Evolutionary conservation across 2,797 vertebrate genomes (phyloP).

Genomic region (Babyrousa celebensis): DNA sequence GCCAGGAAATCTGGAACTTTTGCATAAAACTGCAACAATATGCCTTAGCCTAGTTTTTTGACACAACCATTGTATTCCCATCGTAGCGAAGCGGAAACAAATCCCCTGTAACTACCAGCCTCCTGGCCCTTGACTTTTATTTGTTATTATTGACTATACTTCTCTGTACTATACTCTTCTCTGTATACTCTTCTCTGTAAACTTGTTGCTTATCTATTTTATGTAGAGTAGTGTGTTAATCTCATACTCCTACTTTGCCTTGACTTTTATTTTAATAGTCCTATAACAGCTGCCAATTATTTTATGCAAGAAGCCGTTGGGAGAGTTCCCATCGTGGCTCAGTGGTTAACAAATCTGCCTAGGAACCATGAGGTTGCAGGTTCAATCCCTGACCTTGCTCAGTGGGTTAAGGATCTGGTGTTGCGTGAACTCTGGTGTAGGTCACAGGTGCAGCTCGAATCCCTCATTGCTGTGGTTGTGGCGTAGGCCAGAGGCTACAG

Average conservation of each 20-base stretch:
- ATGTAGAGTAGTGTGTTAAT: not conserved
- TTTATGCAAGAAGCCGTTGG: no score
- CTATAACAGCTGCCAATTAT: not conserved
- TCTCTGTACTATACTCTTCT: not conserved
- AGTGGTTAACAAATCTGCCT: no score
- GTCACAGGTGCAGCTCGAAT: no score
- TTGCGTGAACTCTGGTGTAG: no score
- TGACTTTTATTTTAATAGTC: conserved; percentile 1
- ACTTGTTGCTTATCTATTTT: not conserved
- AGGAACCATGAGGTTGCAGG: no score
- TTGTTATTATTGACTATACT: not conserved
- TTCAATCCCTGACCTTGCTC: no score
- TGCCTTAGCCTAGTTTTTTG: not conserved
- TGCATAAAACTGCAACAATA: conserved; percentile 22
- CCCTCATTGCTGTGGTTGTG: no score
- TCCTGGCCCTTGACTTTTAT: not conserved
- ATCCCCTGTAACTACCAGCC: not conserved
- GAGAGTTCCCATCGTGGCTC: no score
- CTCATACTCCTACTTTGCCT: not conserved
- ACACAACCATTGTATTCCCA: not conserved
- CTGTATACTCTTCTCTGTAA: no score
- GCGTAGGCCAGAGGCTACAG: no score
- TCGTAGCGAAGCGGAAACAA: not conserved
- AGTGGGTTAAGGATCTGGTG: no score
- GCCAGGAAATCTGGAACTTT: not conserved